Conservation (phyloP, 2,113 vertebrate genomes). For the Poeciliopsis prolifica region DNA sequence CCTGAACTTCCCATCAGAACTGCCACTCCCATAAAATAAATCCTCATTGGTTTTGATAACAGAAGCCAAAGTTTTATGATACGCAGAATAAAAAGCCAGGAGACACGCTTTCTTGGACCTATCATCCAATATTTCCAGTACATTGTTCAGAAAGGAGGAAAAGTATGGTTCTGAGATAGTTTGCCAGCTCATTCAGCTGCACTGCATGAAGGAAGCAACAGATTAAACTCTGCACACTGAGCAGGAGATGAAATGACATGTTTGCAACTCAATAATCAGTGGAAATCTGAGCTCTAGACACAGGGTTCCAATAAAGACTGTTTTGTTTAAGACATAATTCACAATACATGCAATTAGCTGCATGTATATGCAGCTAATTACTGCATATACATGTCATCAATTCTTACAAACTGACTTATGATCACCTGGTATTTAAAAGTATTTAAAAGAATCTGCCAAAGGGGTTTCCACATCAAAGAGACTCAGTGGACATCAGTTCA, state of each 20-base stretch:
- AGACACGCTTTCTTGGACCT: neutral
- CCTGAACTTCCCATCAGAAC: constrained; percentile 27
- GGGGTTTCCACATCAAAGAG: constrained; percentile 50
- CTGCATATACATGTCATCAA: neutral
- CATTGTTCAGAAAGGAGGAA: constrained; percentile 15
- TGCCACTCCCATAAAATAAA: constrained; percentile 16
- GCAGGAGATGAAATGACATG: constrained; percentile 34
- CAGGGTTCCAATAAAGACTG: constrained; percentile 55
- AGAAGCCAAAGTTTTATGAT: neutral
- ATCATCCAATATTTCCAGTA: constrained; percentile 31
- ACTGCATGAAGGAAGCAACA: constrained; percentile 1
- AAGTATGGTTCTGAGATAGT: constrained; percentile 40
- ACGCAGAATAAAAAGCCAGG: neutral
- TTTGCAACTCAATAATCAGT: constrained; percentile 49
- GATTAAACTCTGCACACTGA: constrained; percentile 35
- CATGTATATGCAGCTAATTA: constrained; percentile 13
- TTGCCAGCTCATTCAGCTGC: constrained; percentile 11
- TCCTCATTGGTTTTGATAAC: constrained; percentile 2
- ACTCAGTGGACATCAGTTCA: constrained; percentile 22
- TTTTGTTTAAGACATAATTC: constrained; percentile 7
- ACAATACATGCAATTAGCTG: neutral
- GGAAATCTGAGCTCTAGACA: constrained; percentile 45
- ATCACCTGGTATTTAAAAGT: constrained; percentile 33
- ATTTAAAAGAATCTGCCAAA: neutral
- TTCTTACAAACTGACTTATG: constrained; percentile 35